Evolutionary conservation across 2,797 vertebrate species (phyloP).

Genomic region (Emys orbicularis): DNA sequence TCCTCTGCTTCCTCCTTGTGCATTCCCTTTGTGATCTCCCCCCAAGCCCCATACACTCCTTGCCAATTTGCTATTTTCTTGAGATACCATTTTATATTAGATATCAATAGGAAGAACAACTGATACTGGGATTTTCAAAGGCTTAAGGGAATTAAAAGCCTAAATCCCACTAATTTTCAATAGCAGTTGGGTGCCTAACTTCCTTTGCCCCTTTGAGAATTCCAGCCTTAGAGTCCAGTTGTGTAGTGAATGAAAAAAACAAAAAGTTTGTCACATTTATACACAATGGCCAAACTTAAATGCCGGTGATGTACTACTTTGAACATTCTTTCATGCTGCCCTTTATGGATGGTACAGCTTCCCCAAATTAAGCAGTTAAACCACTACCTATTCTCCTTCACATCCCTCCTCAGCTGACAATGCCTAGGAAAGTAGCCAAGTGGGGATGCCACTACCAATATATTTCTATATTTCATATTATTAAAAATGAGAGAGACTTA

Average conservation of each 20-base stretch:
- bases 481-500: neutral
- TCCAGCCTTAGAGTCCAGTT: neutral
- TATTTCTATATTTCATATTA: neutral
- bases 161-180: neutral
- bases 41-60: neutral
- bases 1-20: neutral
- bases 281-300: neutral
- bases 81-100: neutral
- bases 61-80: neutral
- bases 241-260: neutral
- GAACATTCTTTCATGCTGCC: neutral
- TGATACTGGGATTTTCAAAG: neutral
- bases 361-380: neutral
- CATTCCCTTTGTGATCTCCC: neutral
- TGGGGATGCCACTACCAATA: neutral
- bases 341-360: neutral
- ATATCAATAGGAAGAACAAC: neutral
- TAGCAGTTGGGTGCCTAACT: neutral
- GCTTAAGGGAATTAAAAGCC: neutral
- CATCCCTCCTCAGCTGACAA: neutral
- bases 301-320: neutral
- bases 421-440: neutral
- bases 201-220: neutral
- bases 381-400: neutral
- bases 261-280: neutral